Evolutionary conservation across 1,140 invertebrate genomes (phyloP).

Genomic region (Potamilus streckersoni): DNA sequence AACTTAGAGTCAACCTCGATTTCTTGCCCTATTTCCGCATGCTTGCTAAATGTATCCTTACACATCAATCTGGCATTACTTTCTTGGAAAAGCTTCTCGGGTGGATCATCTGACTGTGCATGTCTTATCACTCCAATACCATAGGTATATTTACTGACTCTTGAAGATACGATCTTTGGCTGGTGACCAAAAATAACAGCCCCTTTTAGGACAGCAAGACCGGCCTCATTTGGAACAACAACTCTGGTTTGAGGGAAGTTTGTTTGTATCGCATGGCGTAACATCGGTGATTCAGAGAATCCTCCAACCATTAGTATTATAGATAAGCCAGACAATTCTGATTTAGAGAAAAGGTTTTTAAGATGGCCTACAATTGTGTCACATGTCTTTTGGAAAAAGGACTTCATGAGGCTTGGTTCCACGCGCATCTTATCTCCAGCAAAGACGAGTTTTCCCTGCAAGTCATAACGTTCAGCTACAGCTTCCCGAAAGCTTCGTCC

Average conservation of each 20-base stretch:
- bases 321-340: not conserved
- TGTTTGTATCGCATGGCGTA: not conserved
- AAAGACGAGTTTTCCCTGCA: not conserved
- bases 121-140: not conserved
- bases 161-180: not conserved
- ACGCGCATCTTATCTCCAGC: not conserved
- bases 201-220: not conserved
- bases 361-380: not conserved
- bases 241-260: not conserved
- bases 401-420: too few species aligned
- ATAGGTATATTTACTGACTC: slow-evolving; percentile 4
- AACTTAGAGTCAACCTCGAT: too few species aligned
- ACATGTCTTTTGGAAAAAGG: not conserved
- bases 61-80: too few species aligned
- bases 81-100: too few species aligned
- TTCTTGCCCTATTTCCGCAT: too few species aligned
- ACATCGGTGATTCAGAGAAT: not conserved
- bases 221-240: not conserved
- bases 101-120: too few species aligned
- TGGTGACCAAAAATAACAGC: not conserved
- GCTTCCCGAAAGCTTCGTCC: not conserved
- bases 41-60: too few species aligned
- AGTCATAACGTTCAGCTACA: not conserved
- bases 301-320: not conserved
- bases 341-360: not conserved